Evolutionary conservation across 2,797 vertebrate species (phyloP).

Genomic region (Gila robusta): DNA sequence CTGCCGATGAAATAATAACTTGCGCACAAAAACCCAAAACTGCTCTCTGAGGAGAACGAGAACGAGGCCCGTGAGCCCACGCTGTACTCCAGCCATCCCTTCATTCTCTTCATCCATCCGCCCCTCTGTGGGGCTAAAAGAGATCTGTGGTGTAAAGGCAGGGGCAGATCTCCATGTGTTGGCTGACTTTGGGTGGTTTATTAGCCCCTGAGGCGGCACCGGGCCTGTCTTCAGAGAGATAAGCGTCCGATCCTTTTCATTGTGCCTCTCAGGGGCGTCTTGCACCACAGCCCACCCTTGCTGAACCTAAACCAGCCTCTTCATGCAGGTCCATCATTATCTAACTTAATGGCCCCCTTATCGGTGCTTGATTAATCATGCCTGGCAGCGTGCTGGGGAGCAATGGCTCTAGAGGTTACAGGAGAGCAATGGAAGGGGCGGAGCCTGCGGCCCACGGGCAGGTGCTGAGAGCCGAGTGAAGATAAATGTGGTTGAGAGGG

Average conservation of each 20-base stretch:
- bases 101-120: conserved; percentile 24
- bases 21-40: conserved; percentile 40
- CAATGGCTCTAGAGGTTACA: conserved; percentile 45
- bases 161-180: conserved; percentile 52
- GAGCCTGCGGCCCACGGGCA: conserved; percentile 49
- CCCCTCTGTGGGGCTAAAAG: conserved; percentile 46
- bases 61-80: conserved; percentile 10
- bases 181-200: conserved; percentile 63
- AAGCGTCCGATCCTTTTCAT: conserved; percentile 60
- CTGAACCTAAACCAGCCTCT: conserved; percentile 49
- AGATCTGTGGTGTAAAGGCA: conserved; percentile 57
- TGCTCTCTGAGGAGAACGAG: conserved; percentile 32
- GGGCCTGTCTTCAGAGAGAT: conserved; percentile 63
- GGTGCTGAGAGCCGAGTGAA: conserved; percentile 40
- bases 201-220: conserved; percentile 56
- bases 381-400: conserved; percentile 51
- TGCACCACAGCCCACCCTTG: conserved; percentile 26
- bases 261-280: conserved; percentile 57
- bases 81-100: conserved; percentile 29
- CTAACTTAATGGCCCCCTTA: conserved; percentile 62
- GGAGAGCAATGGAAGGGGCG: conserved; percentile 53
- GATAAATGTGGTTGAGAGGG: conserved; percentile 49
- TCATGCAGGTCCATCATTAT: conserved; percentile 55
- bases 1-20: conserved; percentile 49
- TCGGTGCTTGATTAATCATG: conserved; percentile 64